These are phyloP conservation scores for Nothocercus nigrocapillus DNA, from an alignment of 2,113 vertebrate genomes.

Conservation along the genomic window DNA sequence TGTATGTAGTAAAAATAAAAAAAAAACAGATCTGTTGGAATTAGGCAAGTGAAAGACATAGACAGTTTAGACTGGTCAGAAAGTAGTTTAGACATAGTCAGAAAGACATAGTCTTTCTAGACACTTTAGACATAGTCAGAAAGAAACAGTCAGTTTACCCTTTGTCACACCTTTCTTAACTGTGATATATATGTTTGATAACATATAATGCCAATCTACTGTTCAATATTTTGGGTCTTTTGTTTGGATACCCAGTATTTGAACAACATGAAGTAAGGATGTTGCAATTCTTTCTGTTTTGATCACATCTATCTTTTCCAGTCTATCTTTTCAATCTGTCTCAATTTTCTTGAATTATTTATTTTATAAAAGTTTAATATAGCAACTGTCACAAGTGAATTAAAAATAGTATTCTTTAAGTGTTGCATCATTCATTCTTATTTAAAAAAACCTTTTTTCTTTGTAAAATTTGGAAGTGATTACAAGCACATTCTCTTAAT, in stretches of 20 bases:
- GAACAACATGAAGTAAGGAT: neutral
- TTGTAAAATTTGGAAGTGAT: neutral
- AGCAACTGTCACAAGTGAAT: neutral
- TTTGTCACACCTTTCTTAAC: neutral
- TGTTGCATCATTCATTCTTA: neutral
- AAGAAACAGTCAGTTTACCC: neutral
- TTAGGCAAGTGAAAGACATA: neutral
- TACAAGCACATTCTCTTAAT: neutral
- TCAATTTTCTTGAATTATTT: neutral
- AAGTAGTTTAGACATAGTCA: no score
- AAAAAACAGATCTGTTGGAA: neutral
- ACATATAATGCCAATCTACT: fast-evolving
- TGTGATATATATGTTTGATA: neutral
- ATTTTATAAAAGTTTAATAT: neutral
- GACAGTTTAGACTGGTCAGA: no score
- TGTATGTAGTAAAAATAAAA: constrained; percentile 13
- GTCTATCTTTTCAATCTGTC: neutral
- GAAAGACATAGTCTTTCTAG: no score
- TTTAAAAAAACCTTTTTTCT: neutral
- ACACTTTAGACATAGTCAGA: no score
- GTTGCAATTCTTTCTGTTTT: neutral
- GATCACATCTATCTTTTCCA: neutral
- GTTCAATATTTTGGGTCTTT: neutral
- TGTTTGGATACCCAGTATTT: neutral
- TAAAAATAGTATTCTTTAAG: neutral